phyloP scores from a whole-genome alignment of 2,888 invertebrate species.

The Pristionchus mayeri region DNA sequence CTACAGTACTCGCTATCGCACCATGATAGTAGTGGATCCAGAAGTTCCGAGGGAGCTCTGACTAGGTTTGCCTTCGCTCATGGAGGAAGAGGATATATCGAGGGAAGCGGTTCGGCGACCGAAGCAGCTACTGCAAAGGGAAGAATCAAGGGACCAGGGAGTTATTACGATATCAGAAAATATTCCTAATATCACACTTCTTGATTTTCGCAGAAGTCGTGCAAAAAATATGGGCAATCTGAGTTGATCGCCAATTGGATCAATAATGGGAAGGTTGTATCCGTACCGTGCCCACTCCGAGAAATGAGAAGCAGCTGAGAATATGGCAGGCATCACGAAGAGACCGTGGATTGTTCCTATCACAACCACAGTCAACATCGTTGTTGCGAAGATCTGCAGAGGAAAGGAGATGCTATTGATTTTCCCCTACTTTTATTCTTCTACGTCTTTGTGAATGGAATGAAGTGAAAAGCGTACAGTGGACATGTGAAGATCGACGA shows the following conservation, averaged over 20 bases:
- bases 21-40: constrained; percentile 15
- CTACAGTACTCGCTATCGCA: constrained; percentile 30
- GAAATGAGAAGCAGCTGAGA: constrained; percentile 55
- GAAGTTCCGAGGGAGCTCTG: neutral
- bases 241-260: too few relatives aligned
- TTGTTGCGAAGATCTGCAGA: constrained; percentile 70
- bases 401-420: neutral
- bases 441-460: neutral
- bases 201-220: neutral
- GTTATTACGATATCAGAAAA: too few relatives aligned
- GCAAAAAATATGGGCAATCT: too few relatives aligned
- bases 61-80: neutral
- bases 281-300: neutral
- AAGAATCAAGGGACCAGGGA: too few relatives aligned
- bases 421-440: too few relatives aligned
- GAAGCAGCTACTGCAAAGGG: neutral
- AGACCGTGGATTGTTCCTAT: constrained; percentile 74
- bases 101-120: neutral
- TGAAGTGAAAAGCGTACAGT: constrained; percentile 56
- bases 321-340: constrained; percentile 73
- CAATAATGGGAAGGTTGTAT: too few relatives aligned
- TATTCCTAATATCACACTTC: too few relatives aligned
- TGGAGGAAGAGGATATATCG: neutral
- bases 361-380: constrained; percentile 73
- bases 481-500: constrained; percentile 75